These are phyloP conservation scores for Andrena chrysosceles DNA, from an alignment of 2,888 invertebrate species.

Conservation along the genomic window DNA sequence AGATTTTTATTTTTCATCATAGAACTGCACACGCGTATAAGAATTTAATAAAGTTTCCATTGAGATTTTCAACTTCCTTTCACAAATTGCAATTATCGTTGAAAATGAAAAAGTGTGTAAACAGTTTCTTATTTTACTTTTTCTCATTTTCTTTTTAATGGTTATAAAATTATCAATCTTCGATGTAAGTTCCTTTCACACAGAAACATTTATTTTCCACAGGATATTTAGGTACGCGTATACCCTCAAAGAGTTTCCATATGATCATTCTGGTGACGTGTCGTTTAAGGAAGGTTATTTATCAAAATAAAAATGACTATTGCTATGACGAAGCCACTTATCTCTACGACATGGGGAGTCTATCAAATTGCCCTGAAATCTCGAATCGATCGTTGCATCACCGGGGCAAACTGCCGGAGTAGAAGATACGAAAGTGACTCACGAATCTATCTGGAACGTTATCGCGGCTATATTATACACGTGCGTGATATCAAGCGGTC, in stretches of 20 bases:
- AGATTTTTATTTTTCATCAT: neutral
- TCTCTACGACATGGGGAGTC: slow-evolving; percentile 1
- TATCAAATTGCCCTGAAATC: slow-evolving; percentile 23
- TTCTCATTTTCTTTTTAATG: neutral
- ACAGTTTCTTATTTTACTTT: neutral
- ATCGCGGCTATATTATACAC: slow-evolving; percentile 59
- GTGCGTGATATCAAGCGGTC: slow-evolving; percentile 53
- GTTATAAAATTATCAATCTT: neutral
- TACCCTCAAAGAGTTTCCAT: neutral
- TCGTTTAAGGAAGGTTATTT: neutral
- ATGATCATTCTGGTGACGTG: neutral
- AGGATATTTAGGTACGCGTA: neutral
- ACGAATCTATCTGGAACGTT: slow-evolving; percentile 38
- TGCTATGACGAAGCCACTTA: neutral
- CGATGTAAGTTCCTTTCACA: neutral
- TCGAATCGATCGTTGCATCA: slow-evolving; percentile 24
- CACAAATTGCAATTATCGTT: too few relatives aligned
- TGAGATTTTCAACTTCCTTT: too few relatives aligned
- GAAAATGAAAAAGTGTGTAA: too few relatives aligned
- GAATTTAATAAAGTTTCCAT: too few relatives aligned
- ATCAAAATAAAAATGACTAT: neutral
- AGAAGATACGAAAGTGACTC: slow-evolving; percentile 36
- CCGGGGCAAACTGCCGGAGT: slow-evolving; percentile 1
- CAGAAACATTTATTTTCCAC: neutral
- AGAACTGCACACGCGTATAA: too few relatives aligned